Evolutionary conservation across 2,888 invertebrate genomes (phyloP), one percentile per base, ranked within the genome.

Genomic region (Temnothorax ravouxi): DNA sequence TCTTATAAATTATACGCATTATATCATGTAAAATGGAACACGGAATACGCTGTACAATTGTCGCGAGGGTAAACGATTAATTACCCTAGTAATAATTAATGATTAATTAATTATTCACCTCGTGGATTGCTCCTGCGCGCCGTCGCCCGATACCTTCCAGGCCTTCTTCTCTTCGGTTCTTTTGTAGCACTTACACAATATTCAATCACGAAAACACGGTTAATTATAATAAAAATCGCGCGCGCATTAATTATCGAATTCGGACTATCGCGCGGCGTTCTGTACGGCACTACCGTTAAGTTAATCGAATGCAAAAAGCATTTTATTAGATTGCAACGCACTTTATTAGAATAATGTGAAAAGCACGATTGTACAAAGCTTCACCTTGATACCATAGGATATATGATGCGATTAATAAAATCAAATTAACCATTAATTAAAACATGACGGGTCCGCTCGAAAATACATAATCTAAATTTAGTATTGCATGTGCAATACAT

Each of bases 401-500:
- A 29, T 47, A 29, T 47, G 18, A 66, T 47, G 47, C 29, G 29
- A 47, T 72, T 72, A 72, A 54, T 72, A 11, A 72, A 72, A 56
- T 56, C 41, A 25, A 72, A 41, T 41, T 41, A 56, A 72, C 11
- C 3, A 5, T 72, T 56, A 56, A 72, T 56, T 56, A 56, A 56
- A 41, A 72, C 21, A 25, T 56, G 47, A 67, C 18, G 2, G 6
- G 2, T n/a, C 1, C 25, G 66, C 4, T 44, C 25, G 41, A 47
- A 47, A 67, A 47, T 67, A 67, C 18, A 47, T 67, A 67, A 47
- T 67, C 4, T 9, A 15, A 67, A 67, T 44, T 66, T 67, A 9
- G 18, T 64, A 62, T 44, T 44, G 21, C 15, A 67, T 15, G 25
- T 18, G 25, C 25, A 66, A 64, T 44, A 44, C 4, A 47, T 11